Conservation (phyloP, 2,797 vertebrate species). For the Aulostomus chinensis region DNA sequence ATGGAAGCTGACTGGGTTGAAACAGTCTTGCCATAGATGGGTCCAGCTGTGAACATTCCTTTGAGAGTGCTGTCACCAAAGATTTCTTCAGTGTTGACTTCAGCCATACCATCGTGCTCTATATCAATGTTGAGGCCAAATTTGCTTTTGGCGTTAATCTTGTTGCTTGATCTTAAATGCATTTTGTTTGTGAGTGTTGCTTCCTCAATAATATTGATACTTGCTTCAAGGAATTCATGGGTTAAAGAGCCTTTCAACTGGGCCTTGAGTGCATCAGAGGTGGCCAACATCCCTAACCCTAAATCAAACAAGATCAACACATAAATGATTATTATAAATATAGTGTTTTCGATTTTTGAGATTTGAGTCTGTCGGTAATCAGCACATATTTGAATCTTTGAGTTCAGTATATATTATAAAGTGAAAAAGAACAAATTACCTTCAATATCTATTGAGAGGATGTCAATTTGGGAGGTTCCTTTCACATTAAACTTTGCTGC, state of each 20-base stretch:
- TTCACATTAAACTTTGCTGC: conserved; percentile 78
- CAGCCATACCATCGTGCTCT: conserved; percentile 68
- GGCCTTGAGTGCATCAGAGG: conserved; percentile 68
- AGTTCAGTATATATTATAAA: too few relatives aligned
- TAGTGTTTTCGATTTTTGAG: too few relatives aligned
- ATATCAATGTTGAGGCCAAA: conserved; percentile 80
- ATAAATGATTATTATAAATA: too few relatives aligned
- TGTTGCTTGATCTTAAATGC: conserved; percentile 69
- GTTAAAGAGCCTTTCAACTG: conserved; percentile 79
- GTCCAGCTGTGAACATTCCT: conserved; percentile 77
- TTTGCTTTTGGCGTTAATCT: conserved; percentile 79
- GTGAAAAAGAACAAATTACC: too few relatives aligned
- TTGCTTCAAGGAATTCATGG: conserved; percentile 86
- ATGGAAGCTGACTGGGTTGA: conserved; percentile 72
- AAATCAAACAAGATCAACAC: conserved; percentile 27
- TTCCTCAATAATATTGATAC: conserved; percentile 74
- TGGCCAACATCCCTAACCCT: conserved; percentile 85
- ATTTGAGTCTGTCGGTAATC: too few relatives aligned
- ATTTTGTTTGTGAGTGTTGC: conserved; percentile 62
- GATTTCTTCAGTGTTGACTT: conserved; percentile 67
- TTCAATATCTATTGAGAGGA: conserved; percentile 85
- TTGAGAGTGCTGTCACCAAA: conserved; percentile 74
- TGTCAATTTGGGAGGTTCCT: conserved; percentile 82
- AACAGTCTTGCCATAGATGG: conserved; percentile 72
- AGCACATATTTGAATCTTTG: too few relatives aligned